phyloP scores from a whole-genome alignment of 2,113 vertebrate genomes.

The Pheucticus melanocephalus region DNA sequence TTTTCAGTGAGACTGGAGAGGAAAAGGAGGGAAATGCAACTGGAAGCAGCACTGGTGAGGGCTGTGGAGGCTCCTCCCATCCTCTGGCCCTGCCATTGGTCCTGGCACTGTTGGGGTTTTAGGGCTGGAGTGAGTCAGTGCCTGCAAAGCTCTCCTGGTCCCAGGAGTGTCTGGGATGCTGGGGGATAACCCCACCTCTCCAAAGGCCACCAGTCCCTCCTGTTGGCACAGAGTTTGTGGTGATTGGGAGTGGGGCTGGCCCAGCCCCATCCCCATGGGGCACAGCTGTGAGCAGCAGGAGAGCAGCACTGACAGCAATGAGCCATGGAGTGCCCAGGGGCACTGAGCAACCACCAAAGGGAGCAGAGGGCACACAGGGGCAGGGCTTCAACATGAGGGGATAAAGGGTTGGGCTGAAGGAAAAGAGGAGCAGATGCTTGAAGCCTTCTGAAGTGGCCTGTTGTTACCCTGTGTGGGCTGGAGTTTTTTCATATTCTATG shows the following conservation, averaged over 20 bases:
- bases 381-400: not conserved
- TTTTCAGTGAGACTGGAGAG: not conserved
- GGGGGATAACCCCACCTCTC: not conserved
- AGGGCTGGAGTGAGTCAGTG: not conserved
- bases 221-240: not conserved
- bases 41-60: not conserved
- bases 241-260: not conserved
- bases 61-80: not conserved
- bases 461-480: not conserved
- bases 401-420: not conserved
- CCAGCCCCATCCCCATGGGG: not conserved
- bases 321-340: not conserved
- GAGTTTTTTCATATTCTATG: not conserved
- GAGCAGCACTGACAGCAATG: not conserved
- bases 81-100: not conserved
- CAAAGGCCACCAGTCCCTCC: not conserved
- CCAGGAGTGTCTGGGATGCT: not conserved
- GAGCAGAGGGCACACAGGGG: not conserved
- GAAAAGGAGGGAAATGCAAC: not conserved
- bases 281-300: too few species aligned
- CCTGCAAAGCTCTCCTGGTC: not conserved
- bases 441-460: not conserved
- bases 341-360: too few species aligned
- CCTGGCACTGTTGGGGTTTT: not conserved
- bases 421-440: not conserved